Percentiles rank a stretch among this genome's conserved stretches.
phyloP scores from a whole-genome alignment of 2,113 vertebrate genomes.

The Cichladusa arquata region DNA sequence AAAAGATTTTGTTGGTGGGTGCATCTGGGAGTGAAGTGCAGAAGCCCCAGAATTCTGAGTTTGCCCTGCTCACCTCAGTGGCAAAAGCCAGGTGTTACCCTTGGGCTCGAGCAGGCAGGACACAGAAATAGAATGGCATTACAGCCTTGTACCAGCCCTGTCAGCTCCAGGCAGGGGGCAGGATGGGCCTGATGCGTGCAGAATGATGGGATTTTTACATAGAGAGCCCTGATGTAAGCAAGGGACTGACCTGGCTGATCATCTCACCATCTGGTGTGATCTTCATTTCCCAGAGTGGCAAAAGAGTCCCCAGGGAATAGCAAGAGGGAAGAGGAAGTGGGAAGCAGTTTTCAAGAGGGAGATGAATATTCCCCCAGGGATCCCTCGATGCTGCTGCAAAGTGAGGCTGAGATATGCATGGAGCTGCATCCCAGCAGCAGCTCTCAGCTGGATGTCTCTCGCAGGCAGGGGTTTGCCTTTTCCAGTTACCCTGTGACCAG shows the following conservation, averaged over 20 bases:
- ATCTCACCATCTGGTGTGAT: background rate
- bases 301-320: background rate
- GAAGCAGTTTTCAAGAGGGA: background rate
- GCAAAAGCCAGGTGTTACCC: background rate
- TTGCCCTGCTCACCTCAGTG: background rate
- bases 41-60: background rate
- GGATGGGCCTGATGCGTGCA: background rate
- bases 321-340: background rate
- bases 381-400: background rate
- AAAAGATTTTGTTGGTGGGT: background rate
- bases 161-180: background rate
- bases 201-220: background rate
- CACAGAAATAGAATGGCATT: background rate
- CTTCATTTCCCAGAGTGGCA: background rate
- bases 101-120: background rate
- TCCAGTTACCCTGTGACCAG: background rate
- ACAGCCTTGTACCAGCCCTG: background rate
- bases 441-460: background rate
- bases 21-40: background rate
- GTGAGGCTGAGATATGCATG: rapidly evolving
- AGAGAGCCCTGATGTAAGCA: background rate
- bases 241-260: background rate
- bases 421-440: background rate
- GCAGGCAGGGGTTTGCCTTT: background rate
- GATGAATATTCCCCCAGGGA: background rate